Conservation (phyloP, 2,797 vertebrate species). For the Bradypodion pumilum region DNA sequence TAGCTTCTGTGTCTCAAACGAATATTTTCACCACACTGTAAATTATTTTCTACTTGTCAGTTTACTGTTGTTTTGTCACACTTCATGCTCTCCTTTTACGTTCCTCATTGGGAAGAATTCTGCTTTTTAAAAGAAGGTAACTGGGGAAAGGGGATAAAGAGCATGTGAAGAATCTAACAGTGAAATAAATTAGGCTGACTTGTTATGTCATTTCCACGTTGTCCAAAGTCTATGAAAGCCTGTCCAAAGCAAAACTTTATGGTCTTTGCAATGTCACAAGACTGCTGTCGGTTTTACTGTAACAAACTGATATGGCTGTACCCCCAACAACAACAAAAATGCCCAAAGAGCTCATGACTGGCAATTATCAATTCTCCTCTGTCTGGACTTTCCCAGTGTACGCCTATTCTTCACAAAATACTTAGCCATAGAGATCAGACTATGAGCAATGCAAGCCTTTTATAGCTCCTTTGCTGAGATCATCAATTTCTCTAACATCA, state of each 20-base stretch:
- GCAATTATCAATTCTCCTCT: neutral
- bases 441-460: neutral
- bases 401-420: neutral
- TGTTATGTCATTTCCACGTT: neutral
- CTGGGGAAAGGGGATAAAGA: neutral
- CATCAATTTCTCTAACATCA: neutral
- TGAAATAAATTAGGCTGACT: neutral
- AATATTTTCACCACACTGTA: neutral
- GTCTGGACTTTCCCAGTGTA: neutral
- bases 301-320: too few relatives aligned
- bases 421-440: neutral
- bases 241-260: too few relatives aligned
- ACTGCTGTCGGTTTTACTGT: too few relatives aligned
- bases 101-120: neutral
- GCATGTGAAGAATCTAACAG: neutral
- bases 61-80: neutral
- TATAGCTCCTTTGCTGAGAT: neutral
- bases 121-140: neutral
- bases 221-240: too few relatives aligned
- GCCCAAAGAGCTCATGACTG: neutral
- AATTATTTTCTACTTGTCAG: neutral
- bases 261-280: too few relatives aligned
- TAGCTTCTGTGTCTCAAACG: neutral
- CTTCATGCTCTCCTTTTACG: neutral
- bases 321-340: too few relatives aligned